A percentile compares a stretch with the other conserved stretches of the same genome.
These are phyloP conservation scores for Philaenus spumarius DNA, from an alignment of 1,140 invertebrate species.

Conservation along the genomic window DNA sequence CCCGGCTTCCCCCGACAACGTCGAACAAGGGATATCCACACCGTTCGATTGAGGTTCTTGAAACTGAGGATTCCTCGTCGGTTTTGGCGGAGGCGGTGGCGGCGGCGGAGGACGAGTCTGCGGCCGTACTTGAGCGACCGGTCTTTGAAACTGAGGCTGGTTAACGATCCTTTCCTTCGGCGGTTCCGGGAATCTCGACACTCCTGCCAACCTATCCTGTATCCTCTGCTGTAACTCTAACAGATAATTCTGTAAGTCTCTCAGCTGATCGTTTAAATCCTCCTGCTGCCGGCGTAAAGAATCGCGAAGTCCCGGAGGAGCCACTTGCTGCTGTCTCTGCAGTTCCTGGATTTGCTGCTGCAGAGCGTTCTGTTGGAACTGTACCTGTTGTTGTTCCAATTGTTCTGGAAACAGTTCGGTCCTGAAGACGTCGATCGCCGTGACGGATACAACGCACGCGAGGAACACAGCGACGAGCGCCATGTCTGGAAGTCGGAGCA, in stretches of 20 bases:
- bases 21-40: conserved; percentile 24
- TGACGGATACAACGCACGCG: too few species aligned
- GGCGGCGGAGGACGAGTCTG: neutral
- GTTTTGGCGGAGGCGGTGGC: neutral
- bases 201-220: conserved; percentile 29
- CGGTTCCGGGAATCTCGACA: conserved; percentile 20
- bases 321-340: conserved; percentile 25
- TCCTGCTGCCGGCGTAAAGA: conserved; percentile 20
- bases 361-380: conserved; percentile 25
- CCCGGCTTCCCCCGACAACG: conserved; percentile 31
- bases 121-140: neutral
- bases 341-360: conserved; percentile 29
- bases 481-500: too few species aligned
- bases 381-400: conserved; percentile 31
- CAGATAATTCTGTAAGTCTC: conserved; percentile 24
- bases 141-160: neutral
- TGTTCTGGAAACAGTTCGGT: conserved; percentile 33
- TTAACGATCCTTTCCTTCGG: conserved; percentile 22
- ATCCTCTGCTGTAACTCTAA: conserved; percentile 26
- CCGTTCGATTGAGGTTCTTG: neutral
- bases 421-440: conserved; percentile 1
- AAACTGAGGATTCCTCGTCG: too few species aligned
- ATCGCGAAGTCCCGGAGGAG: neutral
- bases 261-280: conserved; percentile 17
- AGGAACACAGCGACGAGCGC: too few species aligned